phyloP scores from a whole-genome alignment of 2,888 invertebrate species.

The Phortica magna region DNA sequence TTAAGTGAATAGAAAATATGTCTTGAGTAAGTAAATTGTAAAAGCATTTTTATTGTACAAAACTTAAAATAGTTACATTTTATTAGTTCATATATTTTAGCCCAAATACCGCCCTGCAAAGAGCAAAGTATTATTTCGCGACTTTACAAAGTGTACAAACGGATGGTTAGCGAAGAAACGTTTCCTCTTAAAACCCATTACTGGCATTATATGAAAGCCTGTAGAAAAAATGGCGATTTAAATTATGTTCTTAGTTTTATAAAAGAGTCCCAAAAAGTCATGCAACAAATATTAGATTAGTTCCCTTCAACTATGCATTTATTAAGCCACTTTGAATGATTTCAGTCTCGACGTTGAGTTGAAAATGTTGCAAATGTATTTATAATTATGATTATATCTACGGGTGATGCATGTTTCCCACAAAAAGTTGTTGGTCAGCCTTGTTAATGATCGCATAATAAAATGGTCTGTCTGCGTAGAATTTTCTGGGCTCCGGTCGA shows the following conservation, averaged over 20 bases:
- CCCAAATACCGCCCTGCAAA: conserved; percentile 57
- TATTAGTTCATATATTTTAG: conserved; percentile 14
- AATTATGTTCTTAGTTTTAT: neutral
- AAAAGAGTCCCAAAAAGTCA: neutral
- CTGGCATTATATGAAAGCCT: conserved; percentile 60
- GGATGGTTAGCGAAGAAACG: conserved; percentile 57
- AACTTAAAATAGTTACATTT: no score
- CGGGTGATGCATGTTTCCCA: conserved; percentile 45
- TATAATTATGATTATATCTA: conserved; percentile 12
- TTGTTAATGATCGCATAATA: conserved; percentile 51
- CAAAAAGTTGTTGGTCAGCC: conserved; percentile 49
- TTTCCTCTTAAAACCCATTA: conserved; percentile 47
- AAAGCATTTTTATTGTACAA: no score
- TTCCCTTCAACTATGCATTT: neutral
- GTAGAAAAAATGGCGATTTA: conserved; percentile 22
- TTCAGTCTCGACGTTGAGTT: conserved; percentile 36
- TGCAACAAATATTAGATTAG: conserved; percentile 4
- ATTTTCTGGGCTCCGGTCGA: conserved; percentile 48
- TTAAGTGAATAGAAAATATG: no score
- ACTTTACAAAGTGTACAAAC: conserved; percentile 55
- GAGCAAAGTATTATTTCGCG: conserved; percentile 45
- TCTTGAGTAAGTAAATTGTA: no score
- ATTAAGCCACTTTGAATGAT: neutral
- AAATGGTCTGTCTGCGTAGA: conserved; percentile 59
- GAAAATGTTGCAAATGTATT: conserved; percentile 26